These are phyloP conservation scores for Phragmatobia fuliginosa DNA, from an alignment of 2,888 invertebrate species.

Conservation along the genomic window DNA sequence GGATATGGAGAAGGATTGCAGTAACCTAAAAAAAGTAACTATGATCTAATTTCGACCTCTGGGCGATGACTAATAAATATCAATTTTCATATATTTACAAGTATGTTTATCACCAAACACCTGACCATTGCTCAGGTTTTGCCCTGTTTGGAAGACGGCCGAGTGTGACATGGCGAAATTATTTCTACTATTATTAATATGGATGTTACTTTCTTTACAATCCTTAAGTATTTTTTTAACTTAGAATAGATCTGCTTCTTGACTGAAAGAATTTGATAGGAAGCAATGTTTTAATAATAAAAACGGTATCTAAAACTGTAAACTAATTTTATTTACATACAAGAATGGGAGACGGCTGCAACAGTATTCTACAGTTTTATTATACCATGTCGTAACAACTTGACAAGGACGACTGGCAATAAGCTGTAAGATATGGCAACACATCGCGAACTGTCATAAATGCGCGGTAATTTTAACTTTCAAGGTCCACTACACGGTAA, in stretches of 20 bases:
- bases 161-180: too few relatives aligned
- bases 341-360: neutral
- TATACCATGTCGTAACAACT: neutral
- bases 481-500: conserved; percentile 1
- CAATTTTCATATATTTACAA: too few relatives aligned
- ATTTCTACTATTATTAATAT: too few relatives aligned
- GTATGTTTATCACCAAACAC: too few relatives aligned
- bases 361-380: neutral
- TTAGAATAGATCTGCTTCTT: neutral
- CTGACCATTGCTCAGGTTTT: too few relatives aligned
- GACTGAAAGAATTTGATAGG: neutral
- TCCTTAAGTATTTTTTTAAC: too few relatives aligned
- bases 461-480: conserved; percentile 2
- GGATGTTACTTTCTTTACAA: neutral
- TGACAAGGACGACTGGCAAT: neutral
- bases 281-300: too few relatives aligned
- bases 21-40: too few relatives aligned
- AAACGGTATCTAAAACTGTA: neutral
- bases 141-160: too few relatives aligned
- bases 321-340: neutral
- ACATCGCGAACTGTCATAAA: conserved; percentile 2
- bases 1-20: too few relatives aligned
- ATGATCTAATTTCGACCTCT: too few relatives aligned
- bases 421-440: conserved; percentile 1
- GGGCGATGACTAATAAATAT: too few relatives aligned